phyloP scores from a whole-genome alignment of 1,140 invertebrate genomes.

The Oncopeltus fasciatus region DNA sequence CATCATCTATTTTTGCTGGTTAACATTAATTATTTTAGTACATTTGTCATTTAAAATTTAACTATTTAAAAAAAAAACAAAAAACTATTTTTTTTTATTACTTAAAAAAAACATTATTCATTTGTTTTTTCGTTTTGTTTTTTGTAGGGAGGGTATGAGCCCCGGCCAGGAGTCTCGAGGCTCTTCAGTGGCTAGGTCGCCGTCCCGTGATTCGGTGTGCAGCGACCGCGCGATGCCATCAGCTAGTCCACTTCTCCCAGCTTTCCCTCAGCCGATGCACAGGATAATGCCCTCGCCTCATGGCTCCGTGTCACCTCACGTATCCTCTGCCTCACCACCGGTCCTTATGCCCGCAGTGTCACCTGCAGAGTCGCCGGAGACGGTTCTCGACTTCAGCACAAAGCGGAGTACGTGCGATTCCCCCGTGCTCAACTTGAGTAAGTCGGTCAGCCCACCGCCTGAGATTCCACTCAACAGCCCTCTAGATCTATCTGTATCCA shows the following conservation, averaged over 20 bases:
- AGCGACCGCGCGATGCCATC: constrained; percentile 41
- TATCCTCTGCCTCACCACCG: constrained; percentile 42
- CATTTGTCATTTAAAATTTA: too few relatives aligned
- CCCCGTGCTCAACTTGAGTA: constrained; percentile 50
- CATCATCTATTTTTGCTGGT: too few relatives aligned
- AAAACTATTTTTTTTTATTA: too few relatives aligned
- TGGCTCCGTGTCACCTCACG: constrained; percentile 41
- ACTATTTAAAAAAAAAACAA: too few relatives aligned
- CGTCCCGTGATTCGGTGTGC: constrained; percentile 50
- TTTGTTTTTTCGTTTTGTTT: constrained; percentile 28
- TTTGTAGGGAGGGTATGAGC: constrained; percentile 57
- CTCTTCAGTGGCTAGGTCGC: constrained; percentile 45
- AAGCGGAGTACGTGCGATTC: constrained; percentile 34
- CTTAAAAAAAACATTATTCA: too few relatives aligned
- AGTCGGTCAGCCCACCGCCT: constrained; percentile 32
- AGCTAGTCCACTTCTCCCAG: constrained; percentile 33
- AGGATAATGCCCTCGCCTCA: constrained; percentile 49
- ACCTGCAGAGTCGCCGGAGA: constrained; percentile 33
- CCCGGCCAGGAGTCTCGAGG: constrained; percentile 59
- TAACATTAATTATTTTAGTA: too few relatives aligned
- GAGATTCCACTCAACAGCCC: constrained; percentile 52
- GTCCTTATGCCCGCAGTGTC: constrained; percentile 33
- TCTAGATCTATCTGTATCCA: constrained; percentile 60
- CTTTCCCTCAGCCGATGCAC: constrained; percentile 43
- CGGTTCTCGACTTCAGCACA: constrained; percentile 64